A percentile compares a stretch with the other conserved stretches of the same genome.
Conservation (phyloP, 1,140 invertebrate genomes). For the Rhagoletis zephyria region DNA sequence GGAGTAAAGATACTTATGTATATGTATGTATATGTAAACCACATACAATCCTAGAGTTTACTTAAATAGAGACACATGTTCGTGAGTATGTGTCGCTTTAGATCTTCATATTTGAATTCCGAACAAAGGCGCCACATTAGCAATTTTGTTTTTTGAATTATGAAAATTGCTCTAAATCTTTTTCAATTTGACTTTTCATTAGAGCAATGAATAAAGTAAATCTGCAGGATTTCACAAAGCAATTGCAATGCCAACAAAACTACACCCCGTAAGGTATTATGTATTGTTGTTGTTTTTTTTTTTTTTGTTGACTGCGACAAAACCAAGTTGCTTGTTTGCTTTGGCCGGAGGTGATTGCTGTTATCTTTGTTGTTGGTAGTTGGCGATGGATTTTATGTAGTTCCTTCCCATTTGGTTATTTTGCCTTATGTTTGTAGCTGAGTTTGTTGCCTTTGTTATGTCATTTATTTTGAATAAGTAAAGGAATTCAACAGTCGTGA, state of each 20-base stretch:
- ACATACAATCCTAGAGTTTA: background rate
- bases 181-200: constrained; percentile 8
- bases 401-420: background rate
- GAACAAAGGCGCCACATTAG: background rate
- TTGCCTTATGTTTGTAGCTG: background rate
- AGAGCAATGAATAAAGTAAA: background rate
- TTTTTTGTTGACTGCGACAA: background rate
- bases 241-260: background rate
- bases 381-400: background rate
- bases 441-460: constrained; percentile 44
- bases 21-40: background rate
- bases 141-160: background rate
- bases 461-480: constrained; percentile 51
- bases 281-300: background rate
- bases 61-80: background rate
- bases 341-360: constrained; percentile 11
- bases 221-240: background rate
- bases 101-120: background rate
- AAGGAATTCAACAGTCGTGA: constrained; percentile 28
- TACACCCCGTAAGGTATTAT: background rate
- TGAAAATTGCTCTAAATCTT: constrained; percentile 32
- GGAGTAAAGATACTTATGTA: background rate
- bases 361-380: background rate
- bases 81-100: background rate
- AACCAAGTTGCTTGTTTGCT: constrained; percentile 9